Base-by-base conservation (phyloP, 2,888 invertebrate genomes). In the Agonum fuliginosum region DNA sequence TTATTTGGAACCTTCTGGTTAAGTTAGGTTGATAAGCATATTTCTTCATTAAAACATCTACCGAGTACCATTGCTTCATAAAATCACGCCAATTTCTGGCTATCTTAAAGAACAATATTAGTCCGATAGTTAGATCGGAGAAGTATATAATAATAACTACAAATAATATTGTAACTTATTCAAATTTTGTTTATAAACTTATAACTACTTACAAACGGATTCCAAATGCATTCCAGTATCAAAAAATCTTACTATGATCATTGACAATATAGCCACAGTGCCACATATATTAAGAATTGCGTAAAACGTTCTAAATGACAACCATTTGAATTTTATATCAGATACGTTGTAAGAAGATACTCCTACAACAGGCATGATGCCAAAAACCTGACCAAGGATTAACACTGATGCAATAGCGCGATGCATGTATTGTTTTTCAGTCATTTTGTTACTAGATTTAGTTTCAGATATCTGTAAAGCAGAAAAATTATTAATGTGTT, bases 41-140 rank as follows among this genome's bases (percentile, higher is more conserved):
- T 17, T 81, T 81, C 58, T 82, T 81, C 83, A 85, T 84, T 1
- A 83, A 81, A 19, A 81, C 79, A 78, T 87, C 86, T 2, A 85
- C 83, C 3, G 81, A 80, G 4, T 82, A 80, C 85, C 86, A 87
- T 78, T 84, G 83, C 17, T 81, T 80, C 69, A 85, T 79, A n/a
- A 84, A 81, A 3, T 19, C 76, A 12, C 80, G 69, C 84, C 84
- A 84, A 43, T 82, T 78, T 17, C 74, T 71, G 0, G 83, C 82
- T n/a, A 84, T 79, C 3, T 2, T 48, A 1, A 48, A 14, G 17
- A 48, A 48, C 17, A 48, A 48, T 19, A 48, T 30, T 30, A 30
- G 3, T 5, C 3, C 8, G 3, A 30, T 30, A 5, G 30, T 5
- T n/a, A n/a, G n/a, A 5, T 3, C 30, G 3, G 30, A 3, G 30